Base-by-base conservation (phyloP, 2,113 vertebrate genomes). In the Gulo gulo region DNA sequence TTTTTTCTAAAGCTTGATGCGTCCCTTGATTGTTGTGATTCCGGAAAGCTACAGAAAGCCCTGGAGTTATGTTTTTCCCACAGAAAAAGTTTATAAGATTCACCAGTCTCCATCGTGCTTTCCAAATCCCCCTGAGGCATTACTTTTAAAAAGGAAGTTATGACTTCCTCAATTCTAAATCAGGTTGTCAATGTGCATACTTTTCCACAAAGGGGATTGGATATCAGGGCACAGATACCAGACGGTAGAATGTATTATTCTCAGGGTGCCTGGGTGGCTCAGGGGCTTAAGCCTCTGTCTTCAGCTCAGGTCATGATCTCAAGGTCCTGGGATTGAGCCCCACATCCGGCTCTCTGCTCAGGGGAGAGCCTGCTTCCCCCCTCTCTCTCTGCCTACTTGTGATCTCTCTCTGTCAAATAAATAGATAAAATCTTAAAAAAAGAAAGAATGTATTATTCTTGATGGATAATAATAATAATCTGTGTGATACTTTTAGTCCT, bases 111-210 rank as follows among this genome's bases (percentile, higher is more conserved):
- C 45, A 34, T 2, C 23, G 15, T 15, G 50, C 34, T 26, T 97
- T 21, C 4, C 34, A 16, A 88, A 71, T 97, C 67, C 63, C 59
- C 63, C 47, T 42, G 7, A 74, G 45, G 5, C 14, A 29, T n/a
- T 74, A 83, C 34, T 95, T 94, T 88, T 10, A 90, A 87, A 91
- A 87, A 55, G 59, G 86, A 87, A 92, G 63, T 31, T 52, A 84
- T 80, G 13, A 73, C 42, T 91, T 94, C 29, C 29, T 92, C 24
- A 26, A 39, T 14, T 94, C 18, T 91, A 95, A 97, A 71, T 83
- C 4, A 20, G 24, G 18, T 79, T 95, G 97, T 57, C 79, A 57
- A 63, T 78, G 29, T 83, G 2, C 42, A 4, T 82, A 10, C 47
- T 93, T 97, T 89, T 94, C 69, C 83, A 59, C 50, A 95, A 76